phyloP scores from a whole-genome alignment of 2,113 vertebrate species.

The Naja naja region DNA sequence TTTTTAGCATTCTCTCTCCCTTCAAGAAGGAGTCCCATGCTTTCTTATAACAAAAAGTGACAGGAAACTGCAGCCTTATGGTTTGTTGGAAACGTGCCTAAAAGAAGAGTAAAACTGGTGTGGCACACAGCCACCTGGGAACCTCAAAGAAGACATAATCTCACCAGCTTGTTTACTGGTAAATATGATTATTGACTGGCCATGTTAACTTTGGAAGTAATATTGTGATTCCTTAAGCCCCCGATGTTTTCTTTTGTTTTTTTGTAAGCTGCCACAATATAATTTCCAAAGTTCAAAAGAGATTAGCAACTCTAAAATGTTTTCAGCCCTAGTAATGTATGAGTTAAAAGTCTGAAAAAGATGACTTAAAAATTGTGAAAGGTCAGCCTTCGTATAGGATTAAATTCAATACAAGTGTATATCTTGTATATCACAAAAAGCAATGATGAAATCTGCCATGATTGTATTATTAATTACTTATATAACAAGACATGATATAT shows the following conservation, averaged over 20 bases:
- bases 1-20: not conserved
- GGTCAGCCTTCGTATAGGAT: not conserved
- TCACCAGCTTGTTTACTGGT: not conserved
- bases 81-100: not conserved
- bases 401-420: not conserved
- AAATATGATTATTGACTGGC: not conserved
- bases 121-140: not conserved
- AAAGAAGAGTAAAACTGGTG: not conserved
- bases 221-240: not conserved
- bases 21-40: not conserved
- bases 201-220: not conserved
- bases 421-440: not conserved
- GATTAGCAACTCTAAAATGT: not conserved
- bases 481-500: not conserved
- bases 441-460: not conserved
- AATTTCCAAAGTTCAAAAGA: not conserved
- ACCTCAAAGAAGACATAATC: not conserved
- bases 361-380: not conserved
- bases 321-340: not conserved
- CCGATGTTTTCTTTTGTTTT: not conserved
- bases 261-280: not conserved
- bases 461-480: not conserved
- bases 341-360: not conserved
- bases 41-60: not conserved
- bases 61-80: not conserved